Percentiles rank a stretch among this genome's conserved stretches.
phyloP scores from a whole-genome alignment of 1,140 invertebrate genomes.

The Helicoverpa zea region DNA sequence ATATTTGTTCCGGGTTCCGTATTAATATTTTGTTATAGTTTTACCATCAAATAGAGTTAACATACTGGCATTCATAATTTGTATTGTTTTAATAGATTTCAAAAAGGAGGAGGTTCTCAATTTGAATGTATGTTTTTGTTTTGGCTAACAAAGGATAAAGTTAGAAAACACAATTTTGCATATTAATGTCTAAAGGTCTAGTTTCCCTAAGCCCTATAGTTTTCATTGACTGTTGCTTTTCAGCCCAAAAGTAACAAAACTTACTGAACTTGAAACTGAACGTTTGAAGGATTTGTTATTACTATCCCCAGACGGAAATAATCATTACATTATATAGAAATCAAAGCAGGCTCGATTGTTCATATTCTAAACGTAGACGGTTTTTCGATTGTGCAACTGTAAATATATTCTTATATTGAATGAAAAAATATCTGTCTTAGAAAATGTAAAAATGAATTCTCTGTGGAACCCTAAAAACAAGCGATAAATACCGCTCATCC shows the following conservation, averaged over 20 bases:
- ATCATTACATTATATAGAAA: no score
- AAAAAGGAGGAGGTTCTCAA: no score
- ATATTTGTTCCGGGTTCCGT: slow-evolving; percentile 13
- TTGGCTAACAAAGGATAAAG: neutral
- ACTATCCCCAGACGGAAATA: no score
- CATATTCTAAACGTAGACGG: no score
- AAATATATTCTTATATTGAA: no score
- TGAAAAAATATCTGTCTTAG: no score
- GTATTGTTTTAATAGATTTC: neutral
- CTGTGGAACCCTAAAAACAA: neutral
- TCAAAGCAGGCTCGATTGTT: no score
- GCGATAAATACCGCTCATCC: slow-evolving; percentile 36
- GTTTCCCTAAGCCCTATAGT: neutral
- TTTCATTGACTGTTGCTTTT: neutral
- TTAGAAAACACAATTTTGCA: slow-evolving; percentile 25
- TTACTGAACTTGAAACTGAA: no score
- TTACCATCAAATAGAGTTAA: neutral
- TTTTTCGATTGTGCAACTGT: no score
- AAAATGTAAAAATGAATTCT: no score
- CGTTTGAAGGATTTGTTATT: neutral
- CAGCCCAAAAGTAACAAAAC: slow-evolving; percentile 2
- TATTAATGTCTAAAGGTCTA: neutral
- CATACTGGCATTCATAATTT: neutral
- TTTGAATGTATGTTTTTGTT: neutral
- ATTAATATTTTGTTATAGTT: neutral